Evolutionary conservation across 2,888 invertebrate species (phyloP), one percentile per base, ranked within the genome.

Genomic region (Phortica okadai): DNA sequence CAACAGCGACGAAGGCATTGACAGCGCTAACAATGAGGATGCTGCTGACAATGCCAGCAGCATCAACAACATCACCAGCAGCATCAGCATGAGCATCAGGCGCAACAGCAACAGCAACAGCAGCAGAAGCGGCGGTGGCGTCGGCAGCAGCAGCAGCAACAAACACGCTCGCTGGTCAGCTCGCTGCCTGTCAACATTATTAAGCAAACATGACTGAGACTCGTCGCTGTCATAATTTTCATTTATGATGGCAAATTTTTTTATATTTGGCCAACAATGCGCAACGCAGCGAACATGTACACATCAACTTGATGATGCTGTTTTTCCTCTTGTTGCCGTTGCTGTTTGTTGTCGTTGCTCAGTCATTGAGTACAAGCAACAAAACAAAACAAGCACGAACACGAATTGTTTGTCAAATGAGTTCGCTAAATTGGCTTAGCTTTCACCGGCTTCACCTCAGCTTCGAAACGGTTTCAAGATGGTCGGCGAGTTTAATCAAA

Each of bases 251-350:
- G 78, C 80, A 76, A 73, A 74, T 78, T 76, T 80, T 84, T 88
- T 88, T 88, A 86, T 87, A 86, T 86, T 86, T 84, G 83, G 80
- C 86, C 84, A 84, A 89, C 88, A 89, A 82, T 82, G 83, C 86
- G 88, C 75, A 86, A 86, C 82, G 77, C 81, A 72, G 77, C 62
- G 58, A 69, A 76, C 76, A 59, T 76, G 66, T 10, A 50, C 42
- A 14, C 62, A 64, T n/a, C 16, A 62, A 64, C 33, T 16, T 44
- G 16, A 16, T 14, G 16, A 16, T 45, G 14, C 50, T 45, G 64
- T 16, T 50, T 59, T 42, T 41, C 16, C 16, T 33, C 44, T 16
- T 66, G n/a, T 56, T 33, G 16, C n/a, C 66, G 66, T 74, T 75
- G 67, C 42, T 80, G 78, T 41, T 2, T 41, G 41, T 8, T 41